Conservation (phyloP, 2,797 vertebrate species). For the Pipistrellus kuhlii region DNA sequence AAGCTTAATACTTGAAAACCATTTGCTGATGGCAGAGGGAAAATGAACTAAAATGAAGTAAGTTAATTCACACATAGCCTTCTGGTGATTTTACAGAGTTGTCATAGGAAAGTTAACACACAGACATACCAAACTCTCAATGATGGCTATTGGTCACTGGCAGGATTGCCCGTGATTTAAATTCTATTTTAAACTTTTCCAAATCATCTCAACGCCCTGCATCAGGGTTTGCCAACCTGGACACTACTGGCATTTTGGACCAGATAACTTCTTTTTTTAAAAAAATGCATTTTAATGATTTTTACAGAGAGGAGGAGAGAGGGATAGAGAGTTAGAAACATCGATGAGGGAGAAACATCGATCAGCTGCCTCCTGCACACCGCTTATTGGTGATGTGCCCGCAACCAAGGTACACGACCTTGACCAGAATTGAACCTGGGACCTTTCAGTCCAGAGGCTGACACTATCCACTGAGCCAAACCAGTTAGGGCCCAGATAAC, state of each 20-base stretch:
- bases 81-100: background rate
- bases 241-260: background rate
- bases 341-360: too few relatives aligned
- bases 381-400: too few relatives aligned
- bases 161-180: background rate
- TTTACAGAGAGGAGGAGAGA: too few relatives aligned
- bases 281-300: too few relatives aligned
- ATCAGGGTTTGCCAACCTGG: background rate
- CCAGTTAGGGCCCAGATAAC: background rate
- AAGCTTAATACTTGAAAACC: background rate
- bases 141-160: background rate
- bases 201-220: background rate
- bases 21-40: background rate
- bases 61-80: background rate
- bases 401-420: too few relatives aligned
- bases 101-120: background rate
- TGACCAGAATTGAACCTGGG: too few relatives aligned
- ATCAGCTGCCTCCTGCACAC: too few relatives aligned
- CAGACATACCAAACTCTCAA: background rate
- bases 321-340: too few relatives aligned
- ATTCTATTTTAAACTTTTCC: background rate
- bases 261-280: background rate
- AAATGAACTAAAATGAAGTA: background rate
- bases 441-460: too few relatives aligned
- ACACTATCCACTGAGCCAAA: too few relatives aligned